Evolutionary conservation across 2,888 invertebrate species (phyloP).

Genomic region (Eurytoma adleriae): DNA sequence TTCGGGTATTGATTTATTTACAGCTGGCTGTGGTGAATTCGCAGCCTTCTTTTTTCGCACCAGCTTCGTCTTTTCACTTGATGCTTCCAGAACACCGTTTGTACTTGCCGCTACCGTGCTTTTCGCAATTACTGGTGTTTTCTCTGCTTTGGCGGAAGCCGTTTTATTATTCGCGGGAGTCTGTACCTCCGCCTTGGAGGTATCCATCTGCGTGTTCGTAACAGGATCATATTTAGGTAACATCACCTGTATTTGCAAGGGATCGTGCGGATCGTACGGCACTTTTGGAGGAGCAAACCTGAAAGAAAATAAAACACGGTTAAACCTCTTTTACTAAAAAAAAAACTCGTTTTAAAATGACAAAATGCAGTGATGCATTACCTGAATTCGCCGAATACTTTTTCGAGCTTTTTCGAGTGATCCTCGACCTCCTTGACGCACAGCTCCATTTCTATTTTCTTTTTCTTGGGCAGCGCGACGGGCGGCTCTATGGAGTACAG

Average conservation of each 20-base stretch:
- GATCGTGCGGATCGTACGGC: conserved; percentile 71
- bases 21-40: conserved; percentile 17
- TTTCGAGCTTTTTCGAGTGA: conserved; percentile 70
- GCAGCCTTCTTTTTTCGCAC: conserved; percentile 34
- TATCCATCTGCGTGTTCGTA: conserved; percentile 18
- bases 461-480: conserved; percentile 68
- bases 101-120: conserved; percentile 25
- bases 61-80: conserved; percentile 45
- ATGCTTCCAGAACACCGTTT: conserved; percentile 29
- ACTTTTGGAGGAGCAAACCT: conserved; percentile 70
- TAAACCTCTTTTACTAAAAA: background rate
- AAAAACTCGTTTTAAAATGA: background rate
- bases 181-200: conserved; percentile 1
- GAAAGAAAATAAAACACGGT: conserved; percentile 54
- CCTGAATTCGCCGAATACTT: conserved; percentile 71
- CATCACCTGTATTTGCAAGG: conserved; percentile 70
- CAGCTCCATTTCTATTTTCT: conserved; percentile 70
- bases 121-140: conserved; percentile 22
- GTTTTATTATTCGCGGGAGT: conserved; percentile 39
- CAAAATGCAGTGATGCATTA: conserved; percentile 40
- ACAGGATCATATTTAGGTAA: conserved; percentile 71
- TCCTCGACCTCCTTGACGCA: conserved; percentile 71
- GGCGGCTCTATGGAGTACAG: conserved; percentile 83
- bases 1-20: conserved; percentile 38
- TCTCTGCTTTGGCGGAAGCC: conserved; percentile 49